Conservation (phyloP, 2,113 vertebrate genomes). For the Mellivora capensis region DNA sequence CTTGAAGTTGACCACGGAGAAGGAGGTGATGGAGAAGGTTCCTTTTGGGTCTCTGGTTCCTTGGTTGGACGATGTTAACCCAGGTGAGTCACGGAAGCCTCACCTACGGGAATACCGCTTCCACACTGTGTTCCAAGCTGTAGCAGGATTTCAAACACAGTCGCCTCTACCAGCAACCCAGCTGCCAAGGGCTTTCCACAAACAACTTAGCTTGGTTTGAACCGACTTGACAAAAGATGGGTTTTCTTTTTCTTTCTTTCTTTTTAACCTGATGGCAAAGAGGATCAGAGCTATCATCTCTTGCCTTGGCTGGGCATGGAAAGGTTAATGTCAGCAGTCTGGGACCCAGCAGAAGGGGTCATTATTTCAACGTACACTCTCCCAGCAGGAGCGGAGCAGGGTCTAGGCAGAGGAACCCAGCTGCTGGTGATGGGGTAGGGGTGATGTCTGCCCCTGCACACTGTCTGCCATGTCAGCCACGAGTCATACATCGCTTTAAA, state of each 20-base stretch:
- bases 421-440: not conserved
- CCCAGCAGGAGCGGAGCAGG: not conserved
- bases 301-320: not conserved
- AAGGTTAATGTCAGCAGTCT: not conserved
- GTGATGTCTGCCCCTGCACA: not conserved
- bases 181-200: not conserved
- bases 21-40: not conserved
- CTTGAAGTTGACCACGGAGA: not conserved
- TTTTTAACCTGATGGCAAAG: not conserved
- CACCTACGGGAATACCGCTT: not conserved
- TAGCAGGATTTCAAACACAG: not conserved
- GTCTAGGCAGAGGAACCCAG: not conserved
- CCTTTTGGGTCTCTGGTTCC: not conserved
- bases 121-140: not conserved
- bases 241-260: not conserved
- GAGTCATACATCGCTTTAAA: not conserved
- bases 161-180: not conserved
- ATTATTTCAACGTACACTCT: not conserved
- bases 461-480: not conserved
- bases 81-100: not conserved
- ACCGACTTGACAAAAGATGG: not conserved
- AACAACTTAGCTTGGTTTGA: not conserved
- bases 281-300: not conserved
- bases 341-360: not conserved
- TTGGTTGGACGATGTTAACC: not conserved